Base-by-base conservation (phyloP, 1,140 invertebrate species). In the Limonius californicus region DNA sequence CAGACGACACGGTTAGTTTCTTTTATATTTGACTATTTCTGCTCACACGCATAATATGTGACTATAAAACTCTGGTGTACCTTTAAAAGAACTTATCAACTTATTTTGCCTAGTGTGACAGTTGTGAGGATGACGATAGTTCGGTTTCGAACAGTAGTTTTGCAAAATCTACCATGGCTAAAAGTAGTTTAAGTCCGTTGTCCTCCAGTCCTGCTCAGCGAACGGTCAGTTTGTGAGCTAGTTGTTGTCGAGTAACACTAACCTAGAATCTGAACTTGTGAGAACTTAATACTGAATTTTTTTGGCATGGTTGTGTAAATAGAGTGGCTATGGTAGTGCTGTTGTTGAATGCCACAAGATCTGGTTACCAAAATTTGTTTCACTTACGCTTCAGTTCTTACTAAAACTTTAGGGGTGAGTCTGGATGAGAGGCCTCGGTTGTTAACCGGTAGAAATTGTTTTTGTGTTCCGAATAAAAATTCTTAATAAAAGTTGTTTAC, bases 1-100 rank as follows among this genome's bases (percentile, higher is more conserved):
- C 80, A 54, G 84, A 86, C 66, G 85, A 87, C 65, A 81, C 80
- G 61, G 84, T 86, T 74, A 82, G 83, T 80, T 9, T 27, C n/a
- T n/a, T n/a, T n/a, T n/a, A n/a, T 32, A 11, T 4, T 11, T 6
- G 11, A 32, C 4, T 32, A 32, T 11, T 32, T 32, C 27, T 32
- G 4, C 27, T 6, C 11, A 6, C 11, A 32, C 4, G 4, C 27
- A 32, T 11, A 32, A 32, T 11, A 32, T 32, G 4, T 32, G 4
- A 32, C 27, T 39, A 39, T 6, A 11, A 39, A 39, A 39, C n/a
- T 39, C 11, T 12, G n/a, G n/a, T 14, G 2, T 39, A 39, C n/a
- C 35, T 2, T 39, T 11, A 39, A 39, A 39, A 39, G 35, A 39
- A 27, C 35, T 39, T 14, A 39, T 39, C 35, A 39, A 9, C n/a